Base-by-base conservation (phyloP, 2,113 vertebrate species). In the Nanorana parkeri region DNA sequence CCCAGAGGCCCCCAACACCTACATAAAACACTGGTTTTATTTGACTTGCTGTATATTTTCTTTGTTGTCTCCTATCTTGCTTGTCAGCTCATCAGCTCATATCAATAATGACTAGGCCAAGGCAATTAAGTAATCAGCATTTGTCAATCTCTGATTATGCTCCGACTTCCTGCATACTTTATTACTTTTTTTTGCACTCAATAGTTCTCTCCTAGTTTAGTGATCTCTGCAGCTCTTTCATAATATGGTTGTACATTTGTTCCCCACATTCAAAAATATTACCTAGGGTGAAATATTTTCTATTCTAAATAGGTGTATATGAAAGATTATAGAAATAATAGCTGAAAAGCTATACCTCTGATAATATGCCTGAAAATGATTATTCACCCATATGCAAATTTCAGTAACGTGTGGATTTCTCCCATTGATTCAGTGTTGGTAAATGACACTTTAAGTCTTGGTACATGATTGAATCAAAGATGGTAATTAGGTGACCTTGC, bases 111-210 rank as follows among this genome's bases (percentile, higher is more conserved):
- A 61, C 67, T 52, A 80, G 68, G 78, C 66, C 41, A 54, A 41
- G n/a, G 67, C 78, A 80, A 71, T 80, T 80, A 78, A 78, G 17
- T 78, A 54, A 80, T 80, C 78, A 80, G 66, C 64, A 66, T 66
- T 56, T 79, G 77, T 79, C 77, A 79, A 79, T 79, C 77, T 68
- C 64, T 67, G 77, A 79, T 79, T 79, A 29, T 55, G n/a, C 24
- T 80, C 8, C 16, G 47, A 54, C 29, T 69, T 69, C 13, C 54
- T 60, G 54, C 78, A 80, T 69, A 69, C 24, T 32, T 80, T 80
- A 63, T 71, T 51, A 24, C 26, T 47, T 67, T 13, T 47, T 47
- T 41, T 41, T 63, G 54, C 10, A 1, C 66, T 24, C 65, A 61
- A 52, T 61, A 66, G 60, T 36, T 63, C 16, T 75, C n/a, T 16